Evolutionary conservation across 2,888 invertebrate genomes (phyloP).

Genomic region (Sympetrum striolatum): DNA sequence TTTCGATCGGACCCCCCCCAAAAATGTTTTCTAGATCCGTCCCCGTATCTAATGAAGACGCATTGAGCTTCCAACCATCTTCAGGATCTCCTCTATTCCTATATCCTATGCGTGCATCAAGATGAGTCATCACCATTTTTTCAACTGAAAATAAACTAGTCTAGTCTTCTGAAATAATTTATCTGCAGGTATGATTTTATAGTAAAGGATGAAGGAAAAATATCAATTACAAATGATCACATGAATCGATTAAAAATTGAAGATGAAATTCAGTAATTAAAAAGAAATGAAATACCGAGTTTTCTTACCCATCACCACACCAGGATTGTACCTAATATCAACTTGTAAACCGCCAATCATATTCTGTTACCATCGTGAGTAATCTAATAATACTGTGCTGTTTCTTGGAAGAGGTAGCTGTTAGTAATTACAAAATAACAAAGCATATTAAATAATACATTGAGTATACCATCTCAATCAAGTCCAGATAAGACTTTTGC

Average conservation of each 20-base stretch:
- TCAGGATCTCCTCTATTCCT: conserved; percentile 80
- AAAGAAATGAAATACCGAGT: no score
- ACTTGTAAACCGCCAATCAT: conserved; percentile 89
- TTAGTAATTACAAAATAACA: conserved; percentile 55
- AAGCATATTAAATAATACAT: neutral
- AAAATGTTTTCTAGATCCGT: conserved; percentile 83
- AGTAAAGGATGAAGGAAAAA: no score
- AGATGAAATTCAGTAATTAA: neutral
- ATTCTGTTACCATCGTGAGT: conserved; percentile 97
- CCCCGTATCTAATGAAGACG: conserved; percentile 81
- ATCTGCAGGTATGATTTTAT: no score
- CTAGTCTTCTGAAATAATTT: no score
- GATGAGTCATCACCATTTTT: conserved; percentile 73
- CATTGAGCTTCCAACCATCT: conserved; percentile 84
- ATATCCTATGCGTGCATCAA: conserved; percentile 86
- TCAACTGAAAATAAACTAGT: conserved; percentile 60
- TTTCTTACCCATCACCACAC: conserved; percentile 65
- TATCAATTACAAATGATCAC: no score
- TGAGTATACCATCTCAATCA: no score
- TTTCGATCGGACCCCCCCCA: no score
- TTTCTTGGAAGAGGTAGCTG: conserved; percentile 88
- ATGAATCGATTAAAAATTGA: no score
- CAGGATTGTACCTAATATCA: conserved; percentile 78
- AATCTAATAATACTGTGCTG: conserved; percentile 77
- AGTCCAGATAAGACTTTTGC: no score